Evolutionary conservation across 2,113 vertebrate genomes (phyloP), one percentile per base, ranked within the genome.

Genomic region (Vireo altiloquus): DNA sequence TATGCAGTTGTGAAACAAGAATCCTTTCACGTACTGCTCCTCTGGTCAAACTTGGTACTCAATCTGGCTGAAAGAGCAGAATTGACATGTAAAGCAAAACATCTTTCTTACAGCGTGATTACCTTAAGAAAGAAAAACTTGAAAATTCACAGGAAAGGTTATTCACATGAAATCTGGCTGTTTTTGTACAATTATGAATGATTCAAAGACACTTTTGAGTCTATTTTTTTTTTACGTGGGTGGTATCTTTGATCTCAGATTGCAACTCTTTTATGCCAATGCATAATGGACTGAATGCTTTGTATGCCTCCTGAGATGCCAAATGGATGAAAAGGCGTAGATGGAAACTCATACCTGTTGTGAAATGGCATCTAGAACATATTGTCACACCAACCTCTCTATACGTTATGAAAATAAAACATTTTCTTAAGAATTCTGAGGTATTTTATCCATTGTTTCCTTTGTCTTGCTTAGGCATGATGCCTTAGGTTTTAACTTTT

Each of bases 111-210:
- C 66, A 61, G 18, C 70, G 71, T 52, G 72, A 92, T 63, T 95
- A 16, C 37, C 15, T 30, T 70, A 72, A 92, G 35, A 74, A 87
- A 22, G 31, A 77, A 87, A 49, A 35, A 40, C 15, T 53, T 87
- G 40, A 91, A 94, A 95, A 93, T 60, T 85, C 25, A 53, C 64
- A 79, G 71, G 14, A 86, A 94, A 87, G 53, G 16, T 53, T 90
- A 27, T 50, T 97, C 47, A 75, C 74, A 61, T 21, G 33, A 91
- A 54, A 77, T 17, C 44, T 88, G 37, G 27, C 12, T 5, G 60
- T 40, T 83, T 86, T 89, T 89, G 2, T 30, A 92, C 7, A 65
- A 78, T 79, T 68, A 82, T 50, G 49, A 52, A 15, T 80, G 18
- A 79, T 69, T 82, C 49, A 86, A 72, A 88, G 20, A 61, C 2